Conservation (phyloP, 2,113 vertebrate genomes). For the Motacilla alba region DNA sequence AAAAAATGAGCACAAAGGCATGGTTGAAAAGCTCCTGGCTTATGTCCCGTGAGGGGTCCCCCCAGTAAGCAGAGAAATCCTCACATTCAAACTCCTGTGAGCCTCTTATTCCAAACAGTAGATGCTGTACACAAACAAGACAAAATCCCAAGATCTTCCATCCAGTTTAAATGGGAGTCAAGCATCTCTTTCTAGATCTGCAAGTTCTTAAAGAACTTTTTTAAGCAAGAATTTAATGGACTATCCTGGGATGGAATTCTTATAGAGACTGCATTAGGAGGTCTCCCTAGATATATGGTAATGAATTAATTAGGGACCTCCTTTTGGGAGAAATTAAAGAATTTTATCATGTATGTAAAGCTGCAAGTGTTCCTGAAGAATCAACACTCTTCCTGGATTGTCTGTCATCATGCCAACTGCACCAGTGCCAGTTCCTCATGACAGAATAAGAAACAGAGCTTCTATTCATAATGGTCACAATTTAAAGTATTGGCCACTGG, state of each 20-base stretch:
- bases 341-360: background rate
- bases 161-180: background rate
- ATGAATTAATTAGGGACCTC: background rate
- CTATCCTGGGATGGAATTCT: background rate
- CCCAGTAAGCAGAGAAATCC: background rate
- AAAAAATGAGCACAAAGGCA: background rate
- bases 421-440: background rate
- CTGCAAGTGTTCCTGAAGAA: background rate
- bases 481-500: background rate
- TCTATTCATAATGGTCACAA: background rate
- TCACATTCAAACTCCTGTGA: background rate
- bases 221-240: background rate
- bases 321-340: background rate
- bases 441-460: background rate
- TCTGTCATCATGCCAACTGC: background rate
- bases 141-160: background rate
- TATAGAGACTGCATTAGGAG: background rate
- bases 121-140: background rate
- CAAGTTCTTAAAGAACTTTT: background rate
- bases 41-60: fast-evolving
- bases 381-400: background rate
- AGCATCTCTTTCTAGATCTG: background rate
- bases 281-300: background rate
- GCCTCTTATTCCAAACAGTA: background rate
- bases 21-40: background rate